Evolutionary conservation across 2,888 invertebrate species (phyloP).

Genomic region (Agriopis leucophaearia): DNA sequence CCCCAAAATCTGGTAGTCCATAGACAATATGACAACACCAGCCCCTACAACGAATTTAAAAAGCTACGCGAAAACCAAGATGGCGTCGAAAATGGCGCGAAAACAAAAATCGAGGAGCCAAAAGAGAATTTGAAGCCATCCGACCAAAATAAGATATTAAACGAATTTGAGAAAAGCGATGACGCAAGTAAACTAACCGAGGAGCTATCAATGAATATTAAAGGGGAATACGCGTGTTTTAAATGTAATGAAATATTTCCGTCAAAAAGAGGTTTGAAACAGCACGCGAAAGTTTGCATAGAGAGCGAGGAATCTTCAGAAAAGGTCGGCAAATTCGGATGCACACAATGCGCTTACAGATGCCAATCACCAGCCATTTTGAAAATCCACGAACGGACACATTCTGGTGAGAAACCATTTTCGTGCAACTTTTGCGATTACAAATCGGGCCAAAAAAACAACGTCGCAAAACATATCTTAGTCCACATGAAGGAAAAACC

Average conservation of each 20-base stretch:
- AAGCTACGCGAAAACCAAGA: constrained; percentile 58
- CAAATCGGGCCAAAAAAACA: constrained; percentile 83
- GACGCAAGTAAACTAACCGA: constrained; percentile 64
- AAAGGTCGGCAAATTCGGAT: constrained; percentile 75
- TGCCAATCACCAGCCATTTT: constrained; percentile 83
- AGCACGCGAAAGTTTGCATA: constrained; percentile 69
- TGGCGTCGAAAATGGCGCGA: constrained; percentile 49
- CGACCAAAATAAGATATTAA: constrained; percentile 69
- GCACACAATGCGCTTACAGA: constrained; percentile 77
- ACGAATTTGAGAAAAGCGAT: constrained; percentile 52
- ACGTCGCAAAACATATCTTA: constrained; percentile 82
- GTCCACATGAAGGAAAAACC: constrained; percentile 85
- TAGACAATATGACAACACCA: constrained; percentile 70
- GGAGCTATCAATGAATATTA: constrained; percentile 70
- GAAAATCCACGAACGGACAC: constrained; percentile 82
- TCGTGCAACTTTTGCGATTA: constrained; percentile 81
- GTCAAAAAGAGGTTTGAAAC: constrained; percentile 73
- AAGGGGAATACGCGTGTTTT: constrained; percentile 76
- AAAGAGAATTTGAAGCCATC: constrained; percentile 79
- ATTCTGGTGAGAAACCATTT: constrained; percentile 81
- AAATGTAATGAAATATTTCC: constrained; percentile 75
- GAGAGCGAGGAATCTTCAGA: constrained; percentile 59
- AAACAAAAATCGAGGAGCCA: constrained; percentile 68
- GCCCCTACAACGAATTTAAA: constrained; percentile 69
- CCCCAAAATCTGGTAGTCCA: constrained; percentile 79